Evolutionary conservation across 1,140 invertebrate species (phyloP), one percentile per base, ranked within the genome.

Genomic region (Panulirus ornatus): DNA sequence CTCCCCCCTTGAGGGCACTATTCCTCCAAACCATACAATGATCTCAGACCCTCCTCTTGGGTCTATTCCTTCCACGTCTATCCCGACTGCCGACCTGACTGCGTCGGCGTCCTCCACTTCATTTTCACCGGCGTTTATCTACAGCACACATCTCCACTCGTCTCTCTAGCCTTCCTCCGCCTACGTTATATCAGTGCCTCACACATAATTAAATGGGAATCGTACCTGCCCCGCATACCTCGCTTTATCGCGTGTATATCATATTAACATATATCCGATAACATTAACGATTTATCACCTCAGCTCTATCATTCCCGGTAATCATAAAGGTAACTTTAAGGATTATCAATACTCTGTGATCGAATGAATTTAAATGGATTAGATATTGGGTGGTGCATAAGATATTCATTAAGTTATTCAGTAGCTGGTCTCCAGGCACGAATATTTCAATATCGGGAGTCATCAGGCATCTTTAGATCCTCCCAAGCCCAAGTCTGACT

Each of bases 341-440:
- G 30, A 2, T 27, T 66, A 66, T 66, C 58, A 66, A 66, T 66
- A 66, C 58, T 30, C 58, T 27, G n/a, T 30, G 27, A 6, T 5
- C 58, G 58, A 30, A 66, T 66, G 58, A 66, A 66, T 66, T 6
- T 66, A 66, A 66, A 66, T 66, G 27, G 58, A 27, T 66, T n/a
- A 66, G 3, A 66, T 66, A 66, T 27, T 66, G n/a, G 58, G 58
- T 66, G 22, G n/a, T 6, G 58, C 58, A 66, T 66, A 30, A 66
- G 58, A 66, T 66, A 66, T 66, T 66, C n/a, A 5, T 66, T 66
- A 30, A 66, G 58, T 22, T 66, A 66, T 66, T 66, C 58, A 66
- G 14, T 30, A 19, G 22, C n/a, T 66, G 14, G 58, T 1, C 3
- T 66, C n/a, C 58, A 5, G 58, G 58, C 8, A 11, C 27, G 58